Base-by-base conservation (phyloP, 1,140 invertebrate genomes). In the Palaemon carinicauda region DNA sequence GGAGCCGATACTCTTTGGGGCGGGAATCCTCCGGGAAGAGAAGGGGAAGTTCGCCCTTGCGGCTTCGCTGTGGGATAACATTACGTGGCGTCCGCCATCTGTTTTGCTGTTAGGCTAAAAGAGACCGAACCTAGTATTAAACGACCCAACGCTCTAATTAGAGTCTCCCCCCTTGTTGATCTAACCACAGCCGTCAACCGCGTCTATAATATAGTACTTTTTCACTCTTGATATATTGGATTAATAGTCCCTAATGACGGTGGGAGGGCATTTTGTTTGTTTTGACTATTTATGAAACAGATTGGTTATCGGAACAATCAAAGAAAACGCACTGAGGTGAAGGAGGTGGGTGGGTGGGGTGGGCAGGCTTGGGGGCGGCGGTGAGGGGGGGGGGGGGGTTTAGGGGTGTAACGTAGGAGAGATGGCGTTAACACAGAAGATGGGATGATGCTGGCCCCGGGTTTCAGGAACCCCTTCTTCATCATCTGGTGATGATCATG, bases 81-180 rank as follows among this genome's bases (percentile, higher is more conserved):
- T 21, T 77, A 73, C 75, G 29, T 83, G 17, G 33, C 31, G 69
- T 41, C 81, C 53, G 56, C 51, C 65, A 83, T 83, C 69, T 83
- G 81, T 75, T 75, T 75, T n/a, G 73, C 81, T 83, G 81, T 83
- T 83, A 83, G 81, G 81, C 81, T 83, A 83, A 83, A 41, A 83
- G 81, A 83, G 71, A 83, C 54, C 69, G 41, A 83, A 75, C 81
- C 51, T 53, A 29, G 51, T 83, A 83, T 83, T 83, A 83, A 83
- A 83, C 24, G 81, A 83, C 51, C 56, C 75, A 75, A 83, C 81
- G 71, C 81, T 75, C 33, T 83, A 83, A 83, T 83, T 83, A 83
- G 71, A 51, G 52, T 54, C 41, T 41, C 81, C 52, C 27, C 52
- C 81, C 81, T 83, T 60, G 52, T 56, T 83, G 69, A 77, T 77